phyloP scores from a whole-genome alignment of 2,888 invertebrate genomes.

The Beris chalybata region DNA sequence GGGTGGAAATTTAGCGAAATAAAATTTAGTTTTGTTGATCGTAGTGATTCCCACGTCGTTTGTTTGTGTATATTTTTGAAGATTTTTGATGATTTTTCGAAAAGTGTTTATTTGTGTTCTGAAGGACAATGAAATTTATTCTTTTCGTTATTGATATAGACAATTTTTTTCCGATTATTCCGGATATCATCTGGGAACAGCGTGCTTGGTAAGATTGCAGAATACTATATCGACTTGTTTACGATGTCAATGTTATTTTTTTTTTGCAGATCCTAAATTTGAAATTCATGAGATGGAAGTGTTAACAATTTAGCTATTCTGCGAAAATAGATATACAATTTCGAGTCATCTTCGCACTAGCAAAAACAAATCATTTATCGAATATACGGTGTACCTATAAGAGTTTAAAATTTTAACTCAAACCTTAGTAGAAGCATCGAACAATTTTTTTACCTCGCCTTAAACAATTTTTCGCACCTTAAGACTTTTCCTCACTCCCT shows the following conservation, averaged over 20 bases:
- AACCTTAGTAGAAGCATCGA: no score
- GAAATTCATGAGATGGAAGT: conserved; percentile 3
- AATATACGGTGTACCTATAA: no score
- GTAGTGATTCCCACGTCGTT: conserved; percentile 1
- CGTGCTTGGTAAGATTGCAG: background rate
- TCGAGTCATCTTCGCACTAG: no score
- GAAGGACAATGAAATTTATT: conserved; percentile 10
- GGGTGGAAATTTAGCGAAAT: conserved; percentile 17
- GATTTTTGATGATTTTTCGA: no score
- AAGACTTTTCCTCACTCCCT: no score
- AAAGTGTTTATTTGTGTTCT: conserved; percentile 10
- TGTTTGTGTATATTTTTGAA: no score
- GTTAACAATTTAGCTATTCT: no score
- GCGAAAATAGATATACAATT: no score
- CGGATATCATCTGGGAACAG: conserved; percentile 13
- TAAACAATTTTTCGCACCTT: no score
- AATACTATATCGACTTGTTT: conserved; percentile 2
- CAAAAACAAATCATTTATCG: no score
- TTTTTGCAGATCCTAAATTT: background rate
- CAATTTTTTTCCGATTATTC: background rate
- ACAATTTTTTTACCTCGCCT: no score
- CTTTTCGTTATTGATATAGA: background rate
- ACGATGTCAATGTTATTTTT: background rate
- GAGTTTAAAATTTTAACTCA: no score
- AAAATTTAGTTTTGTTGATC: conserved; percentile 12